Evolutionary conservation across 2,888 invertebrate species (phyloP).

Genomic region (Cacoxenus indagator): DNA sequence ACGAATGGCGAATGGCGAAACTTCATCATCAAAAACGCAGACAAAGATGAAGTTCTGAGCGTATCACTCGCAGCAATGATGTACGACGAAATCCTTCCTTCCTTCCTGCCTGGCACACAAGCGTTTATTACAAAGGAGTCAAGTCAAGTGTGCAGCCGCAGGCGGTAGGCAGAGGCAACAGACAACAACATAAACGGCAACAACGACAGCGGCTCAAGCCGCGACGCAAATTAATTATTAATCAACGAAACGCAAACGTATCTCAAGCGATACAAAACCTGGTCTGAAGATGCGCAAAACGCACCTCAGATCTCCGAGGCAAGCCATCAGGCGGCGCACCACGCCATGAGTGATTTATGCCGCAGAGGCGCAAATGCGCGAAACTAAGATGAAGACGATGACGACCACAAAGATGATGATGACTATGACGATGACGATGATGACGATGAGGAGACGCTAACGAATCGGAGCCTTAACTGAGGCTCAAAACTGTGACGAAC

Average conservation of each 20-base stretch:
- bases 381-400: neutral
- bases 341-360: conserved; percentile 56
- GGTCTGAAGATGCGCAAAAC: no score
- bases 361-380: conserved; percentile 38
- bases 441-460: conserved; percentile 39
- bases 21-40: conserved; percentile 14
- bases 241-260: conserved; percentile 62
- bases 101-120: conserved; percentile 52
- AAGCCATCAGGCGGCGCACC: no score
- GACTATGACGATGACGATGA: neutral
- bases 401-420: neutral
- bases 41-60: conserved; percentile 15
- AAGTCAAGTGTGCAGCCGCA: conserved; percentile 49
- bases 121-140: conserved; percentile 65
- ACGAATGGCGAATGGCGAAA: conserved; percentile 12
- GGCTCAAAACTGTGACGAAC: conserved; percentile 51
- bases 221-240: conserved; percentile 70
- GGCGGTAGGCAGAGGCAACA: conserved; percentile 9
- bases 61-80: conserved; percentile 48
- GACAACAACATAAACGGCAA: conserved; percentile 30
- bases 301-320: no score
- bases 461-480: conserved; percentile 43
- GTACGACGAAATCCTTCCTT: conserved; percentile 62
- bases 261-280: neutral
- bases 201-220: conserved; percentile 44